These are phyloP conservation scores for Macrocentrus cingulum DNA, from an alignment of 1,140 invertebrate species.

Conservation along the genomic window DNA sequence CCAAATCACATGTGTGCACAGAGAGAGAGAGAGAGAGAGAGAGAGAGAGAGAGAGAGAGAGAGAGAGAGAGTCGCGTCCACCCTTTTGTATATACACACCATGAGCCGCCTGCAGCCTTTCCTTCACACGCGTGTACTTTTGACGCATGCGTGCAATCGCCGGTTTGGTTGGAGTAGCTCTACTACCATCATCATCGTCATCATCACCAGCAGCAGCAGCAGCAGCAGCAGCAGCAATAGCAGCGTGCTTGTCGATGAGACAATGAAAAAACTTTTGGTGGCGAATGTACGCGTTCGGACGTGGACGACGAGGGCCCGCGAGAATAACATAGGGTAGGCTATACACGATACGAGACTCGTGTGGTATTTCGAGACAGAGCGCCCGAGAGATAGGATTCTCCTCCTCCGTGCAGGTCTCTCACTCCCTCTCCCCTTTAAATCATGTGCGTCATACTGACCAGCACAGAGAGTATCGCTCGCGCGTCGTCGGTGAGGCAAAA, in stretches of 20 bases:
- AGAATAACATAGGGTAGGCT: constrained; percentile 18
- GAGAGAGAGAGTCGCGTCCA: not conserved
- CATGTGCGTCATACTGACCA: constrained; percentile 22
- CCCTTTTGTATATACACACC: constrained; percentile 4
- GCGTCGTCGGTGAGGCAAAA: constrained; percentile 7
- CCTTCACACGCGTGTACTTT: constrained; percentile 8
- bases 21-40: too few species aligned
- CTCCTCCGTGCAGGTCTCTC: not conserved
- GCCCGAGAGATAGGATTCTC: constrained; percentile 17
- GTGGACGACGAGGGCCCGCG: not conserved
- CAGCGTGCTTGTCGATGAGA: too few species aligned
- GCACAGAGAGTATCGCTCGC: constrained; percentile 5
- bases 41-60: too few species aligned
- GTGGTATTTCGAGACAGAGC: constrained; percentile 25
- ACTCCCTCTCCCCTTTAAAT: constrained; percentile 3
- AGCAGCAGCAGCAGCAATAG: too few species aligned
- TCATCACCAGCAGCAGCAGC: too few species aligned
- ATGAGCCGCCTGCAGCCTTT: not conserved
- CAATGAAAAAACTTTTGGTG: constrained; percentile 11
- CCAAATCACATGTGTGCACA: not conserved
- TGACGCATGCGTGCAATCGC: not conserved
- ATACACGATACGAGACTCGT: not conserved
- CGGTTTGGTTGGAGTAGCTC: constrained; percentile 4
- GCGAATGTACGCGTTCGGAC: constrained; percentile 15
- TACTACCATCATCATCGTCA: too few species aligned